Base-by-base conservation (phyloP, 2,888 invertebrate genomes). In the Clitarchus hookeri region DNA sequence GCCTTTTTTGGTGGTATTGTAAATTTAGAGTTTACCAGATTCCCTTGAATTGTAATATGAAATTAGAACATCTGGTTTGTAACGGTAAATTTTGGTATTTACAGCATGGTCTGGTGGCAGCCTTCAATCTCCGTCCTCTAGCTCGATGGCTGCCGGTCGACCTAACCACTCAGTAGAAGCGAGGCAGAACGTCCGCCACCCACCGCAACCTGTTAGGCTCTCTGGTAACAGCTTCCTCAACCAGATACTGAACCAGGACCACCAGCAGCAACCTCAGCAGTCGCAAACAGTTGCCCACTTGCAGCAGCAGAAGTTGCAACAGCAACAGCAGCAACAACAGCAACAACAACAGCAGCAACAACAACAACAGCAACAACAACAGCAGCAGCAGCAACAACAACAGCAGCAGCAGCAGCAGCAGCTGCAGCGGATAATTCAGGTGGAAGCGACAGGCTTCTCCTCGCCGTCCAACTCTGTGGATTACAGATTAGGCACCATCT, bases 401-500 rank as follows among this genome's bases (percentile, higher is more conserved):
- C 88, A 88, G 82, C n/a, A n/a, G n/a, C n/a, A n/a, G n/a, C n/a
- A n/a, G n/a, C n/a, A n/a, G n/a, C n/a, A n/a, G n/a, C 88, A 88
- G 83, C 88, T 88, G 84, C 88, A 88, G 78, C 87, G 87, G 65
- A 88, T 88, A 85, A 86, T 25, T 19, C 86, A 86, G 78, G 65
- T 86, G 83, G 84, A 84, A 26, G 54, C 26, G 84, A 23, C 12
- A 19, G 80, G 80, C 16, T 80, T 80, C 80, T 23, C 80, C 36
- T 80, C 80, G 19, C 80, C 80, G 13, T 27, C 80, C n/a, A 83
- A 44, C n/a, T 27, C 80, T 84, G 84, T 44, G 19, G 85, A 83
- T 9, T 85, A 86, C 77, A 54, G 86, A 85, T 77, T 85, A 92
- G 89, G 91, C 92, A 87, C 92, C 87, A 87, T 88, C 86, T 86